Conservation (phyloP, 37 sponge, comb jelly and placozoan genomes). For the Aphrocallistes beatrix region DNA sequence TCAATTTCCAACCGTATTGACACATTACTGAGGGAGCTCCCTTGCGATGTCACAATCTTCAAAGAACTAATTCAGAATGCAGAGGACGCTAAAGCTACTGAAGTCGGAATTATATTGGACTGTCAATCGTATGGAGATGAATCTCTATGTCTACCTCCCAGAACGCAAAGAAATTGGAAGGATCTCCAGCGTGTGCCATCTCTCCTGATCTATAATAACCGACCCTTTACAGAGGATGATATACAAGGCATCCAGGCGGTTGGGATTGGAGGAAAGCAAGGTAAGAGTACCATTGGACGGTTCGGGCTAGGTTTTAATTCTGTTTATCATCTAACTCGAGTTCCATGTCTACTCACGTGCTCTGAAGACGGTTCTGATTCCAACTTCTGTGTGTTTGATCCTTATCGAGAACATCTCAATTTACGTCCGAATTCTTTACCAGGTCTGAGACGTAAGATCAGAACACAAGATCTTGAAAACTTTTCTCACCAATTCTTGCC, state of each 20-base stretch:
- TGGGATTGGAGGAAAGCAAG: slow-evolving; percentile 56
- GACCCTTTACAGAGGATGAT: slow-evolving; percentile 48
- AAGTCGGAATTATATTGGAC: slow-evolving; percentile 52
- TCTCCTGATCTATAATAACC: slow-evolving; percentile 55
- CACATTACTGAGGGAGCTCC: slow-evolving; percentile 41
- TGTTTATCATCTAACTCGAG: slow-evolving; percentile 65
- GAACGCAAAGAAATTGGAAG: slow-evolving; percentile 27
- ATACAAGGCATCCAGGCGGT: slow-evolving; percentile 49
- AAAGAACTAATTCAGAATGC: slow-evolving; percentile 68
- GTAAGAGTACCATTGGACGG: slow-evolving; percentile 43
- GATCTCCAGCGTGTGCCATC: slow-evolving; percentile 36
- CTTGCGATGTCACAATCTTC: slow-evolving; percentile 46
- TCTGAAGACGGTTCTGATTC: not conserved
- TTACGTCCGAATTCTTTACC: not conserved
- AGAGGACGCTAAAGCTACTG: slow-evolving; percentile 64
- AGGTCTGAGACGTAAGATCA: not conserved
- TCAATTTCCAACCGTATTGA: slow-evolving; percentile 47
- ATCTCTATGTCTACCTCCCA: slow-evolving; percentile 12
- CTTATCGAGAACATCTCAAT: not conserved
- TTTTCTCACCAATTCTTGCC: too few relatives aligned
- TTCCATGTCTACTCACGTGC: slow-evolving; percentile 38
- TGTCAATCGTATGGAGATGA: slow-evolving; percentile 1
- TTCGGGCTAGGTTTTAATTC: slow-evolving; percentile 86
- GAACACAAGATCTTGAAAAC: not conserved
- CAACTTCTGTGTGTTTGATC: not conserved